Base-by-base conservation (phyloP, 2,888 invertebrate genomes). In the Drosophila ustulata region DNA sequence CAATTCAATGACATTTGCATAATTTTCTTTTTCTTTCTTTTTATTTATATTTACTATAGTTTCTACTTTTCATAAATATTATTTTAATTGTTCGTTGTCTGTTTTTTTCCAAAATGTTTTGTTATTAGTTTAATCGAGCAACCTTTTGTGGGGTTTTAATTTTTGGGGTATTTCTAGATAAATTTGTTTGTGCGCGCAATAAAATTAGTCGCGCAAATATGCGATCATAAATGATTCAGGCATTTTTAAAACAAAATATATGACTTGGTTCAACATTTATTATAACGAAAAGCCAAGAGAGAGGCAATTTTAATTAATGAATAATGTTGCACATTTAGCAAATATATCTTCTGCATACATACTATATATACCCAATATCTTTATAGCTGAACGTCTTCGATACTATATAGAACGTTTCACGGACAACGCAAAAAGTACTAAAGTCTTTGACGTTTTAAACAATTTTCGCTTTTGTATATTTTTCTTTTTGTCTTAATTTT, bases 371-470 rank as follows among this genome's bases (percentile, higher is more conserved):
- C n/a, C 11, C 11, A 37, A 37, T 45, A 45, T 39, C 47, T 47
- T 23, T 25, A 50, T 73, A n/a, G 37, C 11, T n/a, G 37, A 30
- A 8, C 28, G n/a, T 47, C 58, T 66, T 25, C 25, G 55, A 52
- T 67, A 55, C 55, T 59, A 63, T 65, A 53, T 77, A 66, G 58
- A 62, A 49, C 55, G 49, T 67, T 75, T 70, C 78, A 76, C 78
- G 73, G 76, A 81, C 79, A 83, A 68, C 79, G 81, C 81, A 81
- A 79, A 79, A 74, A 74, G 74, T 71, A 65, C 73, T 67, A 74
- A 63, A 75, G 45, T 55, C 80, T 87, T 83, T 80, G 87, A 73
- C 87, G 83, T 75, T 78, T 80, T 74, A 74, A 80, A 71, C 71
- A 72, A 86, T 67, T 80, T 68, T 52, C 30, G 49, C 25, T 68